A percentile compares a stretch with the other conserved stretches of the same genome.
Evolutionary conservation across 1,140 invertebrate genomes (phyloP).

Genomic region (Agrilus planipennis): DNA sequence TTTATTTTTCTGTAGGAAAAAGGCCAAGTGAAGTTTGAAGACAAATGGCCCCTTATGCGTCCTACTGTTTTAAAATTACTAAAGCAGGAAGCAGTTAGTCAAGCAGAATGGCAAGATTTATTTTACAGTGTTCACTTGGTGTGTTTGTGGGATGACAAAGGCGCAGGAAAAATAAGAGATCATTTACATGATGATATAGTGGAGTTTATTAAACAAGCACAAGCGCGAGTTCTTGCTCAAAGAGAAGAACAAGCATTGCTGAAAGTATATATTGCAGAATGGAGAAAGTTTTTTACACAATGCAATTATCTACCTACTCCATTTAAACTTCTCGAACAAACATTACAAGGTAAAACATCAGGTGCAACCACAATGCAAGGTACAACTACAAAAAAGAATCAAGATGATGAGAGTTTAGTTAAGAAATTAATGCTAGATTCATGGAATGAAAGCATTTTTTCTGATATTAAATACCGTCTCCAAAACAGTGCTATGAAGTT

Average conservation of each 20-base stretch:
- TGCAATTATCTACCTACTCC: slow-evolving; percentile 94
- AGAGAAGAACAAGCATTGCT: slow-evolving; percentile 89
- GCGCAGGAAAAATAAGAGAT: slow-evolving; percentile 74
- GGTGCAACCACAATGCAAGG: slow-evolving; percentile 41
- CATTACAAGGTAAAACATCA: slow-evolving; percentile 40
- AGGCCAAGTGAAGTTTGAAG: slow-evolving; percentile 70
- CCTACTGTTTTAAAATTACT: slow-evolving; percentile 86
- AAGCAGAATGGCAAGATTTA: slow-evolving; percentile 92
- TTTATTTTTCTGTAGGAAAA: slow-evolving; percentile 40
- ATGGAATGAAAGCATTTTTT: slow-evolving; percentile 97
- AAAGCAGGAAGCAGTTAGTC: slow-evolving; percentile 85
- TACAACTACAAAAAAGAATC: slow-evolving; percentile 32
- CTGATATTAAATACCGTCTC: slow-evolving; percentile 84
- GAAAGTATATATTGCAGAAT: slow-evolving; percentile 92
- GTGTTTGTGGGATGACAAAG: slow-evolving; percentile 94
- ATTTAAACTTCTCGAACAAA: slow-evolving; percentile 81
- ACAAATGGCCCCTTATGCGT: slow-evolving; percentile 90
- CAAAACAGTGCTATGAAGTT: slow-evolving; percentile 97
- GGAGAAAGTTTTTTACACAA: slow-evolving; percentile 96
- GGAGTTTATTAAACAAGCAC: slow-evolving; percentile 89
- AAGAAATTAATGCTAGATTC: slow-evolving; percentile 92
- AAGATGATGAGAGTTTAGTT: slow-evolving; percentile 79
- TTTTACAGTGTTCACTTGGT: slow-evolving; percentile 93
- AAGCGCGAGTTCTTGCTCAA: slow-evolving; percentile 76
- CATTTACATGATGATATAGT: slow-evolving; percentile 87